Conservation (phyloP, 1,140 invertebrate species). For the Hydropsyche tenuis region DNA sequence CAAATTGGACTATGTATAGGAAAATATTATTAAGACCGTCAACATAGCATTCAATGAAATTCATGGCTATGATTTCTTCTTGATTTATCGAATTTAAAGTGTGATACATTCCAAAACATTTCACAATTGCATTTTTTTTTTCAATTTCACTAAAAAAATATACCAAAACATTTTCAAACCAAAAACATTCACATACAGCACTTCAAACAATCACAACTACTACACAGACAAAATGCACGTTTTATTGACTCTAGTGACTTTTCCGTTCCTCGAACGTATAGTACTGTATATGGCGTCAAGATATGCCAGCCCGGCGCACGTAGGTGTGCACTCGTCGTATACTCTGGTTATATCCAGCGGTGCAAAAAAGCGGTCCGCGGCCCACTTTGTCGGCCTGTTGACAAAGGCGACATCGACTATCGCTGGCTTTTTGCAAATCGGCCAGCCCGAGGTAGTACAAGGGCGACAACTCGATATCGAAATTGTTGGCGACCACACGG, state of each 20-base stretch:
- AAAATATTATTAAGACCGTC: too few relatives aligned
- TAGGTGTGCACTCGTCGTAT: constrained; percentile 20
- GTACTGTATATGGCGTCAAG: neutral
- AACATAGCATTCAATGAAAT: too few relatives aligned
- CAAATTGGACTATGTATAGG: too few relatives aligned
- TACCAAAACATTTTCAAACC: too few relatives aligned
- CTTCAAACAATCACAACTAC: too few relatives aligned
- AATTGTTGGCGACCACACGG: too few relatives aligned
- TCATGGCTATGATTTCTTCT: too few relatives aligned
- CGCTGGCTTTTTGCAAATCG: constrained; percentile 23
- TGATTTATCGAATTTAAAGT: too few relatives aligned
- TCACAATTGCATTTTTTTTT: too few relatives aligned
- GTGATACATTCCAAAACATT: too few relatives aligned
- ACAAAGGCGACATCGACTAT: constrained; percentile 30
- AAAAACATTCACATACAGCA: too few relatives aligned
- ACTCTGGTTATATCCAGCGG: neutral
- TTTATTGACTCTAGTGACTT: neutral
- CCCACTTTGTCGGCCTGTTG: constrained; percentile 32
- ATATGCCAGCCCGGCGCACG: neutral
- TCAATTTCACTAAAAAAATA: too few relatives aligned
- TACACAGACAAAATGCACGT: neutral
- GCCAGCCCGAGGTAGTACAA: neutral
- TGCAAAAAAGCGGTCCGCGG: constrained; percentile 31
- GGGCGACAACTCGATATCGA: constrained; percentile 28
- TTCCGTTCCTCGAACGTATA: neutral